phyloP scores from a whole-genome alignment of 2,113 vertebrate genomes.

The Acrocephalus arundinaceus region DNA sequence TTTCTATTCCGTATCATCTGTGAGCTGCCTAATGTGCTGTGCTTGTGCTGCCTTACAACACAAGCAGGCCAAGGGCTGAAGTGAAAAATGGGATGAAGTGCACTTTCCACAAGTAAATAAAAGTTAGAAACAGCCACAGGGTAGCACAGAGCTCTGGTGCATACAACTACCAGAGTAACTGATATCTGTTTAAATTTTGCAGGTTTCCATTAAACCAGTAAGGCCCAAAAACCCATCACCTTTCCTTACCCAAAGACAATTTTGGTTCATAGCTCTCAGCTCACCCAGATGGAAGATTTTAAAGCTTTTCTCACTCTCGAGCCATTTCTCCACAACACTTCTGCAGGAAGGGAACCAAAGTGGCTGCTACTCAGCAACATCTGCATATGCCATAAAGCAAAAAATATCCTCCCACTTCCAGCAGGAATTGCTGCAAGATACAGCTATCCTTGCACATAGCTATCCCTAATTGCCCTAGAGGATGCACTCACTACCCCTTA shows the following conservation, averaged over 20 bases:
- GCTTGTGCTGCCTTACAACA: not conserved
- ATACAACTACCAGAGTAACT: not conserved
- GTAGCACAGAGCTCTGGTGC: not conserved
- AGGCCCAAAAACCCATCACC: not conserved
- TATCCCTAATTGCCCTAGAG: not conserved
- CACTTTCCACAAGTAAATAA: not conserved
- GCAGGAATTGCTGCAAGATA: not conserved
- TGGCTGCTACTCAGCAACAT: not conserved
- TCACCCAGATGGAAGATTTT: not conserved
- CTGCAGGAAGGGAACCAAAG: not conserved
- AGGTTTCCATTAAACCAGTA: not conserved
- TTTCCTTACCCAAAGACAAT: not conserved
- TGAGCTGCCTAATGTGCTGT: not conserved
- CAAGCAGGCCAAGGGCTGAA: not conserved
- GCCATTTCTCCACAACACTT: not conserved
- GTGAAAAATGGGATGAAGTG: fast-evolving
- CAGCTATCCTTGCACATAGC: not conserved
- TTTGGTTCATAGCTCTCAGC: not conserved
- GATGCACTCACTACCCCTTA: not conserved
- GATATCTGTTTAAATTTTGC: not conserved
- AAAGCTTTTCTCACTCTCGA: not conserved
- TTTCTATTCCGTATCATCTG: not conserved
- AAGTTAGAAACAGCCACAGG: not conserved
- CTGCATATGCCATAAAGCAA: not conserved
- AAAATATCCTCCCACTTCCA: not conserved